phyloP scores from a whole-genome alignment of 1,140 invertebrate genomes.

The Drosophila lowei region DNA sequence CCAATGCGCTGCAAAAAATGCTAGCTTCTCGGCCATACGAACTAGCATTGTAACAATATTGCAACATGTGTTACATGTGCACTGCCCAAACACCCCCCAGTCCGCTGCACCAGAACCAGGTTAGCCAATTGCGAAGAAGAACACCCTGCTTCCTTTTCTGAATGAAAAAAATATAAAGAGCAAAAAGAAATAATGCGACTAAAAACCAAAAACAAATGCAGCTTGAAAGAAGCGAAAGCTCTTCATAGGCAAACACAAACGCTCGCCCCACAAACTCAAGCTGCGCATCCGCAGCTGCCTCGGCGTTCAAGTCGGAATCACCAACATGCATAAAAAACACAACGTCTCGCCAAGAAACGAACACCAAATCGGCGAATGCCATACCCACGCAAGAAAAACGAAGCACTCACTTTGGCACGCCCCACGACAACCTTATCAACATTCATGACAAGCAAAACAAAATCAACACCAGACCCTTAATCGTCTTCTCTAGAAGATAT shows the following conservation, averaged over 20 bases:
- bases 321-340: neutral
- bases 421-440: neutral
- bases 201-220: constrained; percentile 4
- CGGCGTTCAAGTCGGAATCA: neutral
- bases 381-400: too few relatives aligned
- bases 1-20: constrained; percentile 15
- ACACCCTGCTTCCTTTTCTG: constrained; percentile 2
- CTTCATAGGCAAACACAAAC: neutral
- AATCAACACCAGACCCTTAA: neutral
- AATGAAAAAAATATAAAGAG: too few relatives aligned
- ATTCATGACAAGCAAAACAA: neutral
- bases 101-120: neutral
- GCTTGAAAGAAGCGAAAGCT: neutral
- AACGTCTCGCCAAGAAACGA: too few relatives aligned
- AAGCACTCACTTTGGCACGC: too few relatives aligned
- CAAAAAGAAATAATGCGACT: neutral
- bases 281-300: neutral
- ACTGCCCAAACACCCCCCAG: neutral
- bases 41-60: constrained; percentile 4
- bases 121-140: neutral
- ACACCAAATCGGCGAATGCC: too few relatives aligned
- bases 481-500: constrained; percentile 1
- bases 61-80: neutral
- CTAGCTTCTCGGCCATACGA: neutral
- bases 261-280: neutral